Evolutionary conservation across 2,113 vertebrate species (phyloP).

Genomic region (Corythornis madagascariensis): DNA sequence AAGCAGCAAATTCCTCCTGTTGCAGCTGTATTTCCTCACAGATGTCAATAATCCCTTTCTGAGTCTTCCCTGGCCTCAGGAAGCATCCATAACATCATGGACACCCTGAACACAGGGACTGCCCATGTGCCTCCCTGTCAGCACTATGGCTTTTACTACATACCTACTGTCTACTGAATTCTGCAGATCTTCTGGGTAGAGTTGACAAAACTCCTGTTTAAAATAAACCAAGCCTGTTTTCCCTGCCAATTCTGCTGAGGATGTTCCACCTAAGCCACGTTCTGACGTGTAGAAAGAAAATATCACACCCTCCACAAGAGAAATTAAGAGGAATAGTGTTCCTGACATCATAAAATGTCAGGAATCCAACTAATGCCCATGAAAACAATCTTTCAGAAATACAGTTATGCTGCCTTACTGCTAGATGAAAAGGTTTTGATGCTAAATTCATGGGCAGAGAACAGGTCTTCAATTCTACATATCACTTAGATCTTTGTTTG

Average conservation of each 20-base stretch:
- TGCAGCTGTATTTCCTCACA: neutral
- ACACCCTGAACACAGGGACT: neutral
- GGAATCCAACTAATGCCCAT: neutral
- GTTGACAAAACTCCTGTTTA: neutral
- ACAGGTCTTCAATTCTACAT: rapidly evolving
- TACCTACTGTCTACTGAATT: neutral
- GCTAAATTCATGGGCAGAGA: neutral
- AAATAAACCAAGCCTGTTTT: neutral
- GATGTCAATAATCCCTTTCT: neutral
- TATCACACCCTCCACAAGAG: neutral
- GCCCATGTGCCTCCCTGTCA: neutral
- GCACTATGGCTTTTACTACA: neutral
- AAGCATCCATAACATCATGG: neutral
- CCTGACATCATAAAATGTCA: neutral
- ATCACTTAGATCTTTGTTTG: neutral
- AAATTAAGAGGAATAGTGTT: neutral
- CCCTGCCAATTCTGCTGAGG: neutral
- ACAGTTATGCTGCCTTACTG: neutral
- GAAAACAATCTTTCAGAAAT: neutral
- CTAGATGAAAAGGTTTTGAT: neutral
- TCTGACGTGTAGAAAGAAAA: neutral
- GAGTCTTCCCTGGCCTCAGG: neutral
- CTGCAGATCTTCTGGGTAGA: neutral
- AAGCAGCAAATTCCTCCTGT: neutral
- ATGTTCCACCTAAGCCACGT: neutral